Evolutionary conservation across 2,888 invertebrate genomes (phyloP).

Genomic region (Dilophus febrilis): DNA sequence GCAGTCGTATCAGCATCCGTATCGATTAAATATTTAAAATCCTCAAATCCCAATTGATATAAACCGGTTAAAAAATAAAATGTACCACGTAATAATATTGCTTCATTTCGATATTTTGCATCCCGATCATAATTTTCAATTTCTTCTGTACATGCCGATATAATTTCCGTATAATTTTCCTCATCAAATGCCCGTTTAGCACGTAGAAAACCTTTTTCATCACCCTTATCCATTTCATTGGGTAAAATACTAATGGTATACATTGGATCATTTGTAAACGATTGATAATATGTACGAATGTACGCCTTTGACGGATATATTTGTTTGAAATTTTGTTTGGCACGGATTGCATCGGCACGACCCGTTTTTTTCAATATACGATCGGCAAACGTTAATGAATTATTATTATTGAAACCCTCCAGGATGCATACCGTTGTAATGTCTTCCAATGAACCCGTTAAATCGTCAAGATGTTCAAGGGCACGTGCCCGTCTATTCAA

Average conservation of each 20-base stretch:
- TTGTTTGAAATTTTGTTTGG: constrained; percentile 47
- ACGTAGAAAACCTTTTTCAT: constrained; percentile 45
- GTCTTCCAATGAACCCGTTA: constrained; percentile 73
- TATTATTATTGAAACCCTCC: constrained; percentile 72
- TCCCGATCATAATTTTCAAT: constrained; percentile 43
- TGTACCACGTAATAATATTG: constrained; percentile 66
- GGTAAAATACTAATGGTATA: no score
- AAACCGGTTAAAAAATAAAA: constrained; percentile 65
- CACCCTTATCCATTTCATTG: constrained; percentile 31
- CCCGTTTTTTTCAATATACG: constrained; percentile 60
- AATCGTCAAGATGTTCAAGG: constrained; percentile 61
- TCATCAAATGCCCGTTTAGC: constrained; percentile 53
- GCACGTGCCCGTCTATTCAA: constrained; percentile 68
- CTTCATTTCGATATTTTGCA: constrained; percentile 46
- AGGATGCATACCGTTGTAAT: constrained; percentile 83
- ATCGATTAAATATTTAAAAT: constrained; percentile 52
- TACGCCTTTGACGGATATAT: constrained; percentile 73
- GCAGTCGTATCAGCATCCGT: no score
- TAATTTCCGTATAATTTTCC: constrained; percentile 59
- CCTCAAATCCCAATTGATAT: constrained; percentile 51
- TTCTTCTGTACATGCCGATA: constrained; percentile 65
- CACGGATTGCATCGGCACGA: constrained; percentile 54
- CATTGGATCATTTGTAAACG: constrained; percentile 77
- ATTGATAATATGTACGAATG: constrained; percentile 70
- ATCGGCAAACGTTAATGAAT: constrained; percentile 69